Percentiles rank a stretch among this genome's conserved stretches.
These are phyloP conservation scores for Zaprionus kolodkinae DNA, from an alignment of 1,140 invertebrate species.

Conservation along the genomic window DNA sequence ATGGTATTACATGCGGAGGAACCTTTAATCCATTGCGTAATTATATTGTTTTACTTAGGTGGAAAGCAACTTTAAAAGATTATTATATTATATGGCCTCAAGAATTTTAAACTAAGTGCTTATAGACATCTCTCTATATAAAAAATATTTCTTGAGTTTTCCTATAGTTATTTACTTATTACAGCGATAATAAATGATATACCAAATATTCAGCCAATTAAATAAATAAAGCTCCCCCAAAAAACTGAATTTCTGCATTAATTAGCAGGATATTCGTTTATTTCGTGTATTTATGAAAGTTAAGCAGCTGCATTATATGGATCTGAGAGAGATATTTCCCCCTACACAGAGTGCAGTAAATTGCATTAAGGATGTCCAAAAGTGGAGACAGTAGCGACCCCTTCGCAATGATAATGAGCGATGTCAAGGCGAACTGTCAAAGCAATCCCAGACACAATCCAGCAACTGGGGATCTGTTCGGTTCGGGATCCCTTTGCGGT, in stretches of 20 bases:
- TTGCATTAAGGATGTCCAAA: slow-evolving; percentile 43
- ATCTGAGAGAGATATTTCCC: not conserved
- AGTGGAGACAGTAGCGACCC: slow-evolving; percentile 5
- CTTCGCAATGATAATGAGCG: slow-evolving; percentile 33
- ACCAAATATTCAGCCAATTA: not conserved
- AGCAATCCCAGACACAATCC: not conserved
- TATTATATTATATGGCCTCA: no score
- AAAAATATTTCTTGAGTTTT: no score
- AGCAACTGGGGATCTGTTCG: not conserved
- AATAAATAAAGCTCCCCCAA: not conserved
- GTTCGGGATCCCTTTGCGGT: slow-evolving; percentile 26
- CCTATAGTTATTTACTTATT: no score
- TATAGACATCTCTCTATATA: no score
- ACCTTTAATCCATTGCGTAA: no score
- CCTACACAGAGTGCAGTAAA: slow-evolving; percentile 24
- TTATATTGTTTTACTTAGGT: no score
- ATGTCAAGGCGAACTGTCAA: slow-evolving; percentile 30
- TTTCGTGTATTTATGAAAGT: slow-evolving; percentile 10
- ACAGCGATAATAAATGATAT: not conserved
- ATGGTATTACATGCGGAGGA: no score
- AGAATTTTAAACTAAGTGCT: no score
- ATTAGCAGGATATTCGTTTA: not conserved
- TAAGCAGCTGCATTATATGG: slow-evolving; percentile 26
- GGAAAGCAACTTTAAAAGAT: no score
- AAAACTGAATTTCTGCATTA: not conserved